A percentile compares a stretch with the other conserved stretches of the same genome.
These are phyloP conservation scores for Enoplosus armatus DNA, from an alignment of 2,797 vertebrate species.

Conservation along the genomic window DNA sequence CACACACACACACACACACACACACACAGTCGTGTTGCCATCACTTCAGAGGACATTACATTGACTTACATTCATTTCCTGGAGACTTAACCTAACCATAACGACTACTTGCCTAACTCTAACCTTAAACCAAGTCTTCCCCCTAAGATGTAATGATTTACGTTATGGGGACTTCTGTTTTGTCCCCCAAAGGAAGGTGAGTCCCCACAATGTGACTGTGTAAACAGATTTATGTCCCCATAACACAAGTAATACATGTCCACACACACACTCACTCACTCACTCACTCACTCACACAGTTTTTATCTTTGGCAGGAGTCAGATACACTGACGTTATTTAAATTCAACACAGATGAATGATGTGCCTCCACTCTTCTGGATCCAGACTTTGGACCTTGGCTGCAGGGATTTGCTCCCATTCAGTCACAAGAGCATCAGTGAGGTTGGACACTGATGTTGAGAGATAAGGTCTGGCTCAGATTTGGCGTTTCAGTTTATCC, in stretches of 20 bases:
- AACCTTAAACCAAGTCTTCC: no score
- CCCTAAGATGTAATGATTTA: no score
- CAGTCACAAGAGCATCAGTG: background rate
- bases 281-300: no score
- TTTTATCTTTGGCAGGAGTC: background rate
- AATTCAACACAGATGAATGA: background rate
- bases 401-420: background rate
- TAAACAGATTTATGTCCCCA: background rate
- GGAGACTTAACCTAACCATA: background rate
- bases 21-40: background rate
- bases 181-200: no score
- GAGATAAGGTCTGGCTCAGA: background rate
- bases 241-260: no score
- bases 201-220: no score
- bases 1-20: background rate
- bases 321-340: background rate
- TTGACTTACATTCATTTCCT: background rate
- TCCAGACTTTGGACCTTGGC: background rate
- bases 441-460: background rate
- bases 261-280: background rate
- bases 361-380: background rate
- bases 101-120: background rate
- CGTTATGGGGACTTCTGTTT: no score
- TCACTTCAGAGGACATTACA: no score
- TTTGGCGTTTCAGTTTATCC: background rate